A percentile compares a stretch with the other conserved stretches of the same genome.
Evolutionary conservation across 2,113 vertebrate species (phyloP).

Genomic region (Geococcyx californianus): DNA sequence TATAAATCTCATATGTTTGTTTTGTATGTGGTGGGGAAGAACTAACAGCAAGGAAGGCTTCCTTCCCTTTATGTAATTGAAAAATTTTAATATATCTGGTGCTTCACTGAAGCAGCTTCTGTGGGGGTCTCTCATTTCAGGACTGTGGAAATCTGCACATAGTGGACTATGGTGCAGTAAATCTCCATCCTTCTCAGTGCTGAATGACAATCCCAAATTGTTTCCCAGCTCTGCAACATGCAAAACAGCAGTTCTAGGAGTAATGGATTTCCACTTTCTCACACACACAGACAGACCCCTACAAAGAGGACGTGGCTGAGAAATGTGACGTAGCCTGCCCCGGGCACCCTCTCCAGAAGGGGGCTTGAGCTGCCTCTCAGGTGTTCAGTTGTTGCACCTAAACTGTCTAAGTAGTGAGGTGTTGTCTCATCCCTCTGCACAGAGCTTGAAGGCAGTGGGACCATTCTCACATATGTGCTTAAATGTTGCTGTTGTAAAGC

Average conservation of each 20-base stretch:
- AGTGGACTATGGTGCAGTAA: background rate
- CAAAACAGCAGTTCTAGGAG: background rate
- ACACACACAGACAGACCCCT: background rate
- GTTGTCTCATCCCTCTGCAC: background rate
- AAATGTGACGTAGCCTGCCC: background rate
- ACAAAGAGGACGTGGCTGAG: background rate
- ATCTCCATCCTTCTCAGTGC: background rate
- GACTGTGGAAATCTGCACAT: background rate
- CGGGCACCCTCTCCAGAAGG: background rate
- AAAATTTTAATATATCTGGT: conserved; percentile 21
- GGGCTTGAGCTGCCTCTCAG: fast-evolving
- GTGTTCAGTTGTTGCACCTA: background rate
- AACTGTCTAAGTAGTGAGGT: background rate
- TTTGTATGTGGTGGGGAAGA: conserved; percentile 22
- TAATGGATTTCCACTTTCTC: background rate
- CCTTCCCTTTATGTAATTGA: conserved; percentile 42
- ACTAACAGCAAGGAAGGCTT: conserved; percentile 1
- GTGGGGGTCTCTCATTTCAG: background rate
- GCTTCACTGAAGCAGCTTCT: background rate
- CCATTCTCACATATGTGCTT: fast-evolving
- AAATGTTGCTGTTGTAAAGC: background rate
- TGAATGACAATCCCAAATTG: conserved; percentile 17
- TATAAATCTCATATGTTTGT: conserved; percentile 55
- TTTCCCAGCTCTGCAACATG: background rate
- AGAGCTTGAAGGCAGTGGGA: fast-evolving